These are phyloP conservation scores for Cordylochernes scorpioides DNA, from an alignment of 2,888 invertebrate genomes.

Conservation along the genomic window DNA sequence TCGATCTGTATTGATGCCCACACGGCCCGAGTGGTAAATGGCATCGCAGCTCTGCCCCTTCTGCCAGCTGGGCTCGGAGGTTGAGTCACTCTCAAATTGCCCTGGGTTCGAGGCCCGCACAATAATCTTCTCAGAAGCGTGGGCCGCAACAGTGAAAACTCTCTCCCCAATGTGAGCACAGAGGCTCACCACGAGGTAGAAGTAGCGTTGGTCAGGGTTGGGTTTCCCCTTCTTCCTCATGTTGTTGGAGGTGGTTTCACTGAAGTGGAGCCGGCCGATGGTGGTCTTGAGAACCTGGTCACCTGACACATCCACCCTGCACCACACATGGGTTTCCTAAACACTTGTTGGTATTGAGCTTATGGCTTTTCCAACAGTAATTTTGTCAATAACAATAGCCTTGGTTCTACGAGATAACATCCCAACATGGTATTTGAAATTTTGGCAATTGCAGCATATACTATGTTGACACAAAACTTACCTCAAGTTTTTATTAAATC, in stretches of 20 bases:
- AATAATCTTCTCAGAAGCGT: conserved; percentile 82
- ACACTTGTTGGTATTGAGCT: too few species aligned
- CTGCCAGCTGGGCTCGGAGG: conserved; percentile 77
- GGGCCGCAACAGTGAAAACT: conserved; percentile 51
- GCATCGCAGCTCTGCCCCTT: conserved; percentile 54
- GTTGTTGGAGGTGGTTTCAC: conserved; percentile 93
- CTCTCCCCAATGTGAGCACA: conserved; percentile 59
- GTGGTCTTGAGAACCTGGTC: conserved; percentile 75
- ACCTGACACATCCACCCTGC: conserved; percentile 52
- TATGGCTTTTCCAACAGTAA: too few species aligned
- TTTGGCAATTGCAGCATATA: too few species aligned
- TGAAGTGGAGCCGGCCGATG: conserved; percentile 84
- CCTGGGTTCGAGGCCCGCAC: conserved; percentile 98
- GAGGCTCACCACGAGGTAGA: conserved; percentile 72
- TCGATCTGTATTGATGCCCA: conserved; percentile 83
- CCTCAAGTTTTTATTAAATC: too few species aligned
- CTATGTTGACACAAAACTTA: too few species aligned
- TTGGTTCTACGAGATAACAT: too few species aligned
- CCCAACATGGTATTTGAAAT: too few species aligned
- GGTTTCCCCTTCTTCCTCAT: conserved; percentile 97
- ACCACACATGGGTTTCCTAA: too few species aligned
- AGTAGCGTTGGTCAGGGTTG: conserved; percentile 89
- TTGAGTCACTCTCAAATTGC: conserved; percentile 91
- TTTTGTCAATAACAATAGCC: too few species aligned
- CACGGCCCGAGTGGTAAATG: conserved; percentile 62